These are phyloP conservation scores for Pangasius larnaudii DNA, from an alignment of 2,797 vertebrate species.

Conservation along the genomic window DNA sequence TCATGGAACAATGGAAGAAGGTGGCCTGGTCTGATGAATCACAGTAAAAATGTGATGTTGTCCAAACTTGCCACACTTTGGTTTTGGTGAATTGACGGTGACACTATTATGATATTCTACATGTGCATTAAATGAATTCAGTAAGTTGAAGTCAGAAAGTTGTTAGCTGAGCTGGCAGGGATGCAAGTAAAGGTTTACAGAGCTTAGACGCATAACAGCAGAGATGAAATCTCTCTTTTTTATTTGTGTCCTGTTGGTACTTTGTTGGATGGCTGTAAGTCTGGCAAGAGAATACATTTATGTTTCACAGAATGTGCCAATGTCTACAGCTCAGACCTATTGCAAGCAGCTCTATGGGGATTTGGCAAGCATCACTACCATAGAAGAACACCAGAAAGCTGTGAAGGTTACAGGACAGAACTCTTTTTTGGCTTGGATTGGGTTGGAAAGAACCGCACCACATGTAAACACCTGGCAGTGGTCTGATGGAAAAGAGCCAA, in stretches of 20 bases:
- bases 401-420: too few species aligned
- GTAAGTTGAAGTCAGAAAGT: not conserved
- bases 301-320: not conserved
- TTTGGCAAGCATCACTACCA: constrained; percentile 13
- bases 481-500: not conserved
- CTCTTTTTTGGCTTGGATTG: constrained; percentile 20
- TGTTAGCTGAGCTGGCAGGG: not conserved
- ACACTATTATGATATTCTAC: not conserved
- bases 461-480: not conserved
- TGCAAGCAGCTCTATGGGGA: not conserved
- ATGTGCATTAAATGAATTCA: not conserved
- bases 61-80: not conserved
- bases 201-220: not conserved
- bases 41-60: not conserved
- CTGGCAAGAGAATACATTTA: not conserved
- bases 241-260: constrained; percentile 9
- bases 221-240: not conserved
- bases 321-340: not conserved
- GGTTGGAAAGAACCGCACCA: constrained; percentile 6
- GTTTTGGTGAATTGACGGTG: not conserved
- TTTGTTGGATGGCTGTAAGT: constrained; percentile 10
- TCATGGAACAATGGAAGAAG: too few species aligned
- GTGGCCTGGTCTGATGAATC: too few species aligned
- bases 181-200: not conserved
- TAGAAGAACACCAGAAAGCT: not conserved